Conservation (phyloP, 2,113 vertebrate genomes). For the Amblyornis subalaris region DNA sequence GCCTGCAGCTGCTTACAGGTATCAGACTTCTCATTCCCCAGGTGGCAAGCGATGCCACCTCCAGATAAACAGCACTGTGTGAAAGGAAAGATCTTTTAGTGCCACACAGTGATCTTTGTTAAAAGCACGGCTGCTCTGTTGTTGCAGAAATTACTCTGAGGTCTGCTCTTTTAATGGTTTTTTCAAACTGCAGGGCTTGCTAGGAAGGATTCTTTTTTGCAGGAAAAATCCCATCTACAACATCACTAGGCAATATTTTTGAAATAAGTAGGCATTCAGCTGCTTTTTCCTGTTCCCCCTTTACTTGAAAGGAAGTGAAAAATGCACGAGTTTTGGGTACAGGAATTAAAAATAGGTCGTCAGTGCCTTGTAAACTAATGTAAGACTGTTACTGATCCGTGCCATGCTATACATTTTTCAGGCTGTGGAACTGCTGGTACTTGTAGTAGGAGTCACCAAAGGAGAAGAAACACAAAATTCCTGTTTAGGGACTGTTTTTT, state of each 20-base stretch:
- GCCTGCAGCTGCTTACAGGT: slow-evolving; percentile 84
- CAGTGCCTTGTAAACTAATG: not conserved
- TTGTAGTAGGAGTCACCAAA: not conserved
- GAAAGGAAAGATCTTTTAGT: not conserved
- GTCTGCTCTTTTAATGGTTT: not conserved
- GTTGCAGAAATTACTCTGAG: not conserved
- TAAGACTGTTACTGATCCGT: not conserved
- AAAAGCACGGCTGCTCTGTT: not conserved
- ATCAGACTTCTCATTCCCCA: not conserved
- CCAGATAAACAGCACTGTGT: not conserved
- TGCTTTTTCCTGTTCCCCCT: not conserved
- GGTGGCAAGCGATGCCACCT: not conserved
- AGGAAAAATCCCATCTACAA: not conserved
- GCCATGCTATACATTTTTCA: not conserved
- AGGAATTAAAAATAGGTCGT: not conserved
- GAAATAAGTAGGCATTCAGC: not conserved
- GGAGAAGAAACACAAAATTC: not conserved
- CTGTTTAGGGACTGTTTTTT: not conserved
- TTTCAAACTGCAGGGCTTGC: not conserved
- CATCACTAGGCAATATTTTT: not conserved
- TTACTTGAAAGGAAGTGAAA: not conserved
- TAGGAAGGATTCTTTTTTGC: not conserved
- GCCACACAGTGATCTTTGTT: slow-evolving; percentile 7
- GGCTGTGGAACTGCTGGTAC: not conserved
- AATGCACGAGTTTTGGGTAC: not conserved